Evolutionary conservation across 2,797 vertebrate species (phyloP).

Genomic region (Melanotaenia nigrans): DNA sequence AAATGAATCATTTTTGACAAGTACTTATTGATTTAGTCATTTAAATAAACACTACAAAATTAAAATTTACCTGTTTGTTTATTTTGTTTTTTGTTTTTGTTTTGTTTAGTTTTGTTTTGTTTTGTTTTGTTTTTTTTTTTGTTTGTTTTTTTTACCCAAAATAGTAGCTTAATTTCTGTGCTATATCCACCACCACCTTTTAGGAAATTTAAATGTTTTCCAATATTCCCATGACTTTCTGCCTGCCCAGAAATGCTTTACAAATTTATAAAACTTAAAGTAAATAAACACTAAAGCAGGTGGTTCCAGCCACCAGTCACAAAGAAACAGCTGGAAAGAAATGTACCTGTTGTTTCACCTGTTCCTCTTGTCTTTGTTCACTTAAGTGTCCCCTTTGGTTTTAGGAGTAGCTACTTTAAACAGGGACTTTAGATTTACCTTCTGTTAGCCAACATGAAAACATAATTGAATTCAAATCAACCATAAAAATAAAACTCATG

Average conservation of each 20-base stretch:
- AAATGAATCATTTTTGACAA: too few relatives aligned
- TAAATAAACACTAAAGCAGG: neutral
- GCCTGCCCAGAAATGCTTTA: neutral
- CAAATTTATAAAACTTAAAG: neutral
- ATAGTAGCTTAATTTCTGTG: too few relatives aligned
- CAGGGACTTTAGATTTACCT: neutral
- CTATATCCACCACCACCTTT: neutral
- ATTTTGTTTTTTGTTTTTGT: too few relatives aligned
- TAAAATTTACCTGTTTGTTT: too few relatives aligned
- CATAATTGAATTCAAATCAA: neutral
- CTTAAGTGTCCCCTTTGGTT: neutral
- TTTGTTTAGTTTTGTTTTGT: too few relatives aligned
- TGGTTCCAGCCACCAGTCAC: neutral
- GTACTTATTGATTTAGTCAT: too few relatives aligned
- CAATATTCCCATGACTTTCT: too few relatives aligned
- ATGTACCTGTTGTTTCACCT: neutral
- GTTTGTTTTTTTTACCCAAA: too few relatives aligned
- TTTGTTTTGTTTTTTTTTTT: too few relatives aligned
- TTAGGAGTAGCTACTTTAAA: neutral
- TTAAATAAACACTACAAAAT: too few relatives aligned
- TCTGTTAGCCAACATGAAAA: too few relatives aligned
- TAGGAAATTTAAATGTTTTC: neutral
- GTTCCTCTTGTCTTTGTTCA: neutral
- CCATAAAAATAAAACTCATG: neutral
- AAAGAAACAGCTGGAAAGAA: neutral